Conservation (phyloP, 2,797 vertebrate genomes). For the Dipus sagitta region DNA sequence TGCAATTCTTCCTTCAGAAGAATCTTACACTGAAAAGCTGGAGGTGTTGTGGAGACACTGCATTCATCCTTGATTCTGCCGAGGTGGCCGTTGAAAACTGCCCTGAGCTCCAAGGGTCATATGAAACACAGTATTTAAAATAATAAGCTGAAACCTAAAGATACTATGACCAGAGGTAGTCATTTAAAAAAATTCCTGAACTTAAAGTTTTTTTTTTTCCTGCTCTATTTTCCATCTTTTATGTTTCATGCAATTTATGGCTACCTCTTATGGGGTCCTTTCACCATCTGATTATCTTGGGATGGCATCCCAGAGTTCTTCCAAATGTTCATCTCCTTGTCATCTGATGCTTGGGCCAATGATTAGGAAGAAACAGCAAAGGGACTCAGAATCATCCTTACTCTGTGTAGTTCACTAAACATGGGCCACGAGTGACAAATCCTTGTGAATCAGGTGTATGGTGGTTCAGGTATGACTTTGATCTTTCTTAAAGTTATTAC, state of each 20-base stretch:
- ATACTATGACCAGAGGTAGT: not conserved
- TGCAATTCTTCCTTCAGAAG: not conserved
- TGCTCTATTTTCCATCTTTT: slow-evolving; percentile 3
- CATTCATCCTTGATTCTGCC: not conserved
- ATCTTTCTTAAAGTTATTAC: not conserved
- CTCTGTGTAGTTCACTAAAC: not conserved
- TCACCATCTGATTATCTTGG: not conserved
- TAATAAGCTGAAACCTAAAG: not conserved
- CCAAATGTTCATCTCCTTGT: not conserved
- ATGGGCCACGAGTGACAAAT: not conserved
- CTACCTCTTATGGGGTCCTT: not conserved
- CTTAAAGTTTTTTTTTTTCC: not conserved
- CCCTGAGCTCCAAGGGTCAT: not conserved
- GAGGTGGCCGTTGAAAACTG: not conserved
- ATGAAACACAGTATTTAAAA: not conserved
- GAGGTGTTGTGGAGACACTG: not conserved
- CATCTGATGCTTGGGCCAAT: not conserved
- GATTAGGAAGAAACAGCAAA: not conserved
- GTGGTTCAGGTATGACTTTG: not conserved
- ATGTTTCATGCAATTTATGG: not conserved
- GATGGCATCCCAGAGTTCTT: not conserved
- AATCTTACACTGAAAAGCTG: not conserved
- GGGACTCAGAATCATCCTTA: not conserved
- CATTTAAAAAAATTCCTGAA: not conserved
- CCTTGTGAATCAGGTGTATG: not conserved